Conservation (phyloP, 1,140 invertebrate species). For the Drosophila rufa region DNA sequence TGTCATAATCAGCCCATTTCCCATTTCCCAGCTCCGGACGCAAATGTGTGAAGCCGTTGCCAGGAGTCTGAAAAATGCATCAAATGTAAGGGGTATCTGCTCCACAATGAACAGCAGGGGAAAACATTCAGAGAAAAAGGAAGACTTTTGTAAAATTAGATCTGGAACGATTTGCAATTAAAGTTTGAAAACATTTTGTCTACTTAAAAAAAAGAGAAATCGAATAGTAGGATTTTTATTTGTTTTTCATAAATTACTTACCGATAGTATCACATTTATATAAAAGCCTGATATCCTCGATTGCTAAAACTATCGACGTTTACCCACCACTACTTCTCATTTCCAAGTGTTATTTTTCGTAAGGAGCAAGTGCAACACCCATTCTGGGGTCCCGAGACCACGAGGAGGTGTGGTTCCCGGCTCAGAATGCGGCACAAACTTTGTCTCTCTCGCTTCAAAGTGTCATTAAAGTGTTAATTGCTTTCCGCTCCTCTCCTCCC, state of each 20-base stretch:
- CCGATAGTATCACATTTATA: not conserved
- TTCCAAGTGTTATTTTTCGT: conserved; percentile 9
- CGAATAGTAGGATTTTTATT: no score
- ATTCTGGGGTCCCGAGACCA: conserved; percentile 27
- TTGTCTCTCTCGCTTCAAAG: conserved; percentile 73
- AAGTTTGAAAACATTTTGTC: not conserved
- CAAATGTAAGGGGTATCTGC: not conserved
- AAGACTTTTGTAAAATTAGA: not conserved
- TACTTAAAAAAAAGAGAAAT: not conserved
- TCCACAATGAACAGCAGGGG: not conserved
- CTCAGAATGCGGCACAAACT: conserved; percentile 46
- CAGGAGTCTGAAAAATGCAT: conserved; percentile 1
- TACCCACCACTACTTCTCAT: not conserved
- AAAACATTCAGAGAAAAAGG: not conserved
- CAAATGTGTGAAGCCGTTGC: conserved; percentile 12
- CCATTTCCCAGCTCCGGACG: conserved; percentile 4
- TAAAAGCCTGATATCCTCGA: not conserved
- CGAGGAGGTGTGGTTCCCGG: conserved; percentile 3
- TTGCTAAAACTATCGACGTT: not conserved
- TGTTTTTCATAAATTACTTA: not conserved
- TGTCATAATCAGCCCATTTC: conserved; percentile 42
- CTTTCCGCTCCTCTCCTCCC: conserved; percentile 45
- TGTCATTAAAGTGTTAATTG: conserved; percentile 82
- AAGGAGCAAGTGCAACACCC: not conserved
- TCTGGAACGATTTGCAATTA: not conserved